phyloP scores from a whole-genome alignment of 2,113 vertebrate species.

The Equus quagga region DNA sequence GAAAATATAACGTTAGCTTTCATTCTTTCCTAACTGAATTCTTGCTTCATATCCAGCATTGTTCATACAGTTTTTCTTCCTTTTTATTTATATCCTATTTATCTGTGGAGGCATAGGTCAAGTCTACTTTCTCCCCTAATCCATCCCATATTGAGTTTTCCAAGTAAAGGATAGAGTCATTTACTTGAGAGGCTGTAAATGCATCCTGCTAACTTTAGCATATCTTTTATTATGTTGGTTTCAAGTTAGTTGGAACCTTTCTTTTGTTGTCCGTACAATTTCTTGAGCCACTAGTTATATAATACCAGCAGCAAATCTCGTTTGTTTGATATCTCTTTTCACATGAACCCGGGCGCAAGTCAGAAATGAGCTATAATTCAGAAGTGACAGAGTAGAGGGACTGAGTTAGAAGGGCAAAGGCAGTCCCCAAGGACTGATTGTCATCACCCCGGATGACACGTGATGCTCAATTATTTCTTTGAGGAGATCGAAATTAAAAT shows the following conservation, averaged over 20 bases:
- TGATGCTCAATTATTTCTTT: background rate
- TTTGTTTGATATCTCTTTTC: background rate
- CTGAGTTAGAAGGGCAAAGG: background rate
- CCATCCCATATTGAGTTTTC: background rate
- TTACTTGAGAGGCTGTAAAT: background rate
- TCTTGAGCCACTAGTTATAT: conserved; percentile 2
- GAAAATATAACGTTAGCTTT: background rate
- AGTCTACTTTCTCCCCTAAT: background rate
- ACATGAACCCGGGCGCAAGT: background rate
- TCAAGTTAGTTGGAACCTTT: background rate
- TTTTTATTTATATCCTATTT: background rate
- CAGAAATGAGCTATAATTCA: background rate
- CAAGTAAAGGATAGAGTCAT: background rate
- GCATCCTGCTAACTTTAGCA: background rate
- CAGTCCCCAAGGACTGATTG: background rate
- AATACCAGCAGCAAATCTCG: background rate
- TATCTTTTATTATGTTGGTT: background rate
- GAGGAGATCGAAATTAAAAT: background rate
- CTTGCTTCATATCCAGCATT: background rate
- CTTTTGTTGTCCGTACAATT: background rate
- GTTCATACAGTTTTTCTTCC: background rate
- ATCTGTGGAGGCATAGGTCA: background rate
- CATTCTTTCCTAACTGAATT: background rate
- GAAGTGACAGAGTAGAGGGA: background rate
- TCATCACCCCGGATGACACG: background rate